A percentile compares a stretch with the other conserved stretches of the same genome.
Conservation (phyloP, 1,140 invertebrate genomes). For the Coenobita brevimanus region DNA sequence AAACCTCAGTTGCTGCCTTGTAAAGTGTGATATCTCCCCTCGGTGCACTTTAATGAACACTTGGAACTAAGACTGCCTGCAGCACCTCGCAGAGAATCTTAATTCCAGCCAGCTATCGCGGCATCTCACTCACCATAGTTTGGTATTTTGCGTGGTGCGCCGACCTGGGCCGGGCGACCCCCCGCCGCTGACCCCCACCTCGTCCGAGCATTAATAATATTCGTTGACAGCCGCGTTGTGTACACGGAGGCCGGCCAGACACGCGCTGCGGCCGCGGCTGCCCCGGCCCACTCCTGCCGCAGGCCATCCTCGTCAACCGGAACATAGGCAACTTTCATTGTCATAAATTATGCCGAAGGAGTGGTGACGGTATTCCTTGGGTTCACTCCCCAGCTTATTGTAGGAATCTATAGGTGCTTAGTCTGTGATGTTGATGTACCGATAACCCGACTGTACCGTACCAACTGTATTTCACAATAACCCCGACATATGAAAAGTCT, state of each 20-base stretch:
- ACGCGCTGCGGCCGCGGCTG: not conserved
- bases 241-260: conserved; percentile 18
- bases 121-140: conserved; percentile 11
- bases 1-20: conserved; percentile 37
- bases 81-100: conserved; percentile 26
- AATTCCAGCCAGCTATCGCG: conserved; percentile 18
- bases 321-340: too few species aligned
- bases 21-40: conserved; percentile 35
- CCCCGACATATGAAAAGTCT: too few species aligned
- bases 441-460: too few species aligned
- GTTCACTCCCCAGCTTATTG: not conserved
- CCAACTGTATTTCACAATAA: too few species aligned
- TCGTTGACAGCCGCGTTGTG: conserved; percentile 21
- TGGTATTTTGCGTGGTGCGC: conserved; percentile 8
- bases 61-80: conserved; percentile 26
- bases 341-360: not conserved
- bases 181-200: conserved; percentile 27
- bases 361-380: not conserved
- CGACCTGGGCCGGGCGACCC: not conserved
- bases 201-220: conserved; percentile 39
- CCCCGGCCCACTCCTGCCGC: not conserved
- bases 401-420: too few species aligned
- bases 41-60: conserved; percentile 23
- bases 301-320: not conserved
- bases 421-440: too few species aligned